Base-by-base conservation (phyloP, 2,888 invertebrate genomes). In the Mythimna lalbum region DNA sequence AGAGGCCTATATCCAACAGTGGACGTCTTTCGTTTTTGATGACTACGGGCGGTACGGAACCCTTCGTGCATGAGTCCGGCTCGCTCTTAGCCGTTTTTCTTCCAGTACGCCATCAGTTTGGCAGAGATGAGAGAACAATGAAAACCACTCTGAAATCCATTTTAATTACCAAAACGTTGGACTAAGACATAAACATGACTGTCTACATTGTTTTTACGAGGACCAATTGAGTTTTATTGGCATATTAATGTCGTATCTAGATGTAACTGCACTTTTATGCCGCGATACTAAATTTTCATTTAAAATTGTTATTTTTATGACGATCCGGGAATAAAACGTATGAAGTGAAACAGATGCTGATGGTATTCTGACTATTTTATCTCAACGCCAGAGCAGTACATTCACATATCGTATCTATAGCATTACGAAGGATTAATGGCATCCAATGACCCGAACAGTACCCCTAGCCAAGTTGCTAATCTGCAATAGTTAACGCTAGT, bases 141-240 rank as follows among this genome's bases (percentile, higher is more conserved):
- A 31, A 19, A 39, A 39, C 19, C 27, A 27, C 56, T 36, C 31
- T 1, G 5, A 36, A 49, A 66, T 31, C 66, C 19, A 56, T 36
- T 56, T 56, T 69, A 56, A 64, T 56, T 56, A 17, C 47, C 27
- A 6, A 21, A 31, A 66, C 36, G 49, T 49, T 31, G 5, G 19
- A 23, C 4, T 23, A 43, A 57, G 33, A 63, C 17, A 49, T 21
- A 19, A 31, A 65, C 49, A 68, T 64, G 65, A 31, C 17, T 47
- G 57, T 67, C 47, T 71, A 49, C 64, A 52, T 69, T 69, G 64
- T 63, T 66, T 74, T 76, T 63, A 81, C 68, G 79, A 73, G 63
- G 27, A 31, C 63, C 36, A 66, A 71, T 76, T 75, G 76, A 49
- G 59, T 65, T 81, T 79, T 81, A 79, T 61, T 0, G 64, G 53